A percentile compares a stretch with the other conserved stretches of the same genome.
Conservation (phyloP, 2,113 vertebrate genomes). For the Eudyptes chrysolophus region DNA sequence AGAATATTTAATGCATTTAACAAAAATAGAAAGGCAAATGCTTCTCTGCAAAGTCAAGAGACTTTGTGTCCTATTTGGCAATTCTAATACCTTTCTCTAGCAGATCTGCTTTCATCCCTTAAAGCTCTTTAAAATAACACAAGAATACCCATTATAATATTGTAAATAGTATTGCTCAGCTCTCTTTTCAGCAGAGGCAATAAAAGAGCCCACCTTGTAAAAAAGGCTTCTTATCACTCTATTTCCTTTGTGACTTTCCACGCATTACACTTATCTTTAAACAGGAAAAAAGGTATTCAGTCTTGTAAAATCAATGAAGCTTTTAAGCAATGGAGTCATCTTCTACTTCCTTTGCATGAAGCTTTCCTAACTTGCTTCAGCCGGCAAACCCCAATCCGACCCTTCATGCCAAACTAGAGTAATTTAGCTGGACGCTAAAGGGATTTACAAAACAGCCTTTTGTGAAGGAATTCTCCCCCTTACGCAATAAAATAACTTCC, state of each 20-base stretch:
- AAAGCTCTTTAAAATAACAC: conserved; percentile 57
- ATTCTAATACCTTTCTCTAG: conserved; percentile 15
- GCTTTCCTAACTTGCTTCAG: neutral
- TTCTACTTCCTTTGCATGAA: neutral
- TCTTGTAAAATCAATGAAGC: conserved; percentile 35
- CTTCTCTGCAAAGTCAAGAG: conserved; percentile 19
- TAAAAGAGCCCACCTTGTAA: conserved; percentile 11
- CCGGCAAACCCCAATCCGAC: neutral
- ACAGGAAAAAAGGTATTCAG: conserved; percentile 2
- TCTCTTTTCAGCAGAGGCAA: conserved; percentile 37
- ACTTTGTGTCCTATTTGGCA: neutral
- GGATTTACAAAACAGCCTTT: neutral
- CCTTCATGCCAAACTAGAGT: neutral
- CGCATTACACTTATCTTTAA: conserved; percentile 28
- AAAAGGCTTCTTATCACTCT: conserved; percentile 6
- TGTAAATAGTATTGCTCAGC: conserved; percentile 25
- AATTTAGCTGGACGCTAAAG: neutral
- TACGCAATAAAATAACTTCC: neutral
- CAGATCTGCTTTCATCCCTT: conserved; percentile 31
- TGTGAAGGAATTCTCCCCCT: neutral
- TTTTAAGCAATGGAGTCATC: conserved; percentile 1
- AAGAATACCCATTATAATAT: conserved; percentile 27
- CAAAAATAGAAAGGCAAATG: conserved; percentile 26
- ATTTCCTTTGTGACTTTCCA: conserved; percentile 49
- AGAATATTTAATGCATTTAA: conserved; percentile 6